phyloP scores from a whole-genome alignment of 2,797 vertebrate genomes.

The Coendou prehensilis region DNA sequence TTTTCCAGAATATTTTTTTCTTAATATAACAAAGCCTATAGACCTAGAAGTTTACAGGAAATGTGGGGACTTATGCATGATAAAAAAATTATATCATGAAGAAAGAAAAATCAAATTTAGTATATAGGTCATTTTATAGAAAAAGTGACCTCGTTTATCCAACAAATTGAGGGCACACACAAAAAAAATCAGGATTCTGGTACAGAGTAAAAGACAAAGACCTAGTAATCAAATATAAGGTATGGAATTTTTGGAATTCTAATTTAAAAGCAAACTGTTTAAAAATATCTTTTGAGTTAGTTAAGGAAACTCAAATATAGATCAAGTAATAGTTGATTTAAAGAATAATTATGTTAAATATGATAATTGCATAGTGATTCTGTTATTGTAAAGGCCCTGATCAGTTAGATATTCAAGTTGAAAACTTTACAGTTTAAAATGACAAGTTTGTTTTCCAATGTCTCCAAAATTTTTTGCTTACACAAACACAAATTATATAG shows the following conservation, averaged over 20 bases:
- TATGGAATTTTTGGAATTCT: conserved; percentile 35
- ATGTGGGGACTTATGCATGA: neutral
- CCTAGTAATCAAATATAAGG: neutral
- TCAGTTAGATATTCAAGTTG: conserved; percentile 10
- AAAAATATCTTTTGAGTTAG: conserved; percentile 47
- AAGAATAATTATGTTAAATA: conserved; percentile 10
- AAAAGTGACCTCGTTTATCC: conserved; percentile 48
- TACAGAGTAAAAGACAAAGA: conserved; percentile 41
- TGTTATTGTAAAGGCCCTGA: neutral
- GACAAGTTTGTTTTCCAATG: conserved; percentile 39
- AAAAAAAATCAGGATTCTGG: neutral
- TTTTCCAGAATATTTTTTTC: conserved; percentile 12
- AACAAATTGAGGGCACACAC: neutral
- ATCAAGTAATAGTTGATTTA: conserved; percentile 42
- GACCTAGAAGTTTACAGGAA: neutral
- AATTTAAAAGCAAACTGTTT: conserved; percentile 46
- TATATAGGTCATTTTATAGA: conserved; percentile 17
- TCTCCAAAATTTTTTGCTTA: neutral
- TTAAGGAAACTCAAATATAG: conserved; percentile 22
- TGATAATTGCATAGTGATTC: neutral
- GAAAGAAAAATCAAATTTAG: conserved; percentile 39
- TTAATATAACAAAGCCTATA: conserved; percentile 3
- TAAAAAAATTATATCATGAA: conserved; percentile 21
- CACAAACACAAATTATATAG: neutral
- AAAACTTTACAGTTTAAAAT: conserved; percentile 40